Evolutionary conservation across 2,113 vertebrate genomes (phyloP).

Genomic region (Rhinichthys klamathensis): DNA sequence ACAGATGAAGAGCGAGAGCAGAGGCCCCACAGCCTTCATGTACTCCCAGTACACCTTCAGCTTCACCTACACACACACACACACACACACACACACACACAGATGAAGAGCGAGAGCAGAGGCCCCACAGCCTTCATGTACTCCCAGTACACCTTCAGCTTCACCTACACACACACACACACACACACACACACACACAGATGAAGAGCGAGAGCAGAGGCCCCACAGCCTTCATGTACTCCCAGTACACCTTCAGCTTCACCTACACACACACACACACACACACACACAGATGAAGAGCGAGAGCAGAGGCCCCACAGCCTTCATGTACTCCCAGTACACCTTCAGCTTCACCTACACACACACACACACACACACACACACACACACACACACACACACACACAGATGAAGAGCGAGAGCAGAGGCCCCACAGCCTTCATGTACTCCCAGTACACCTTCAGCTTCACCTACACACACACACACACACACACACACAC

Average conservation of each 20-base stretch:
- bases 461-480: conserved; percentile 78
- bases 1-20: conserved; percentile 79
- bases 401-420: conserved; percentile 80
- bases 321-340: conserved; percentile 88
- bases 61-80: conserved; percentile 77
- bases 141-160: conserved; percentile 85
- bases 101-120: conserved; percentile 77
- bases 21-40: conserved; percentile 80
- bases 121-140: conserved; percentile 86
- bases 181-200: conserved; percentile 59
- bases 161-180: conserved; percentile 73
- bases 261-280: conserved; percentile 69
- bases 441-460: conserved; percentile 87
- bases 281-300: conserved; percentile 73
- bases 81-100: conserved; percentile 39
- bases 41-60: conserved; percentile 87
- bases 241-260: conserved; percentile 85
- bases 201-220: conserved; percentile 76
- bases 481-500: conserved; percentile 39
- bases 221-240: conserved; percentile 86
- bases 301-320: conserved; percentile 77
- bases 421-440: conserved; percentile 82
- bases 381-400: no score
- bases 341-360: conserved; percentile 83
- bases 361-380: no score